Evolutionary conservation across 2,888 invertebrate genomes (phyloP).

Genomic region (Epirrhoe alternata): DNA sequence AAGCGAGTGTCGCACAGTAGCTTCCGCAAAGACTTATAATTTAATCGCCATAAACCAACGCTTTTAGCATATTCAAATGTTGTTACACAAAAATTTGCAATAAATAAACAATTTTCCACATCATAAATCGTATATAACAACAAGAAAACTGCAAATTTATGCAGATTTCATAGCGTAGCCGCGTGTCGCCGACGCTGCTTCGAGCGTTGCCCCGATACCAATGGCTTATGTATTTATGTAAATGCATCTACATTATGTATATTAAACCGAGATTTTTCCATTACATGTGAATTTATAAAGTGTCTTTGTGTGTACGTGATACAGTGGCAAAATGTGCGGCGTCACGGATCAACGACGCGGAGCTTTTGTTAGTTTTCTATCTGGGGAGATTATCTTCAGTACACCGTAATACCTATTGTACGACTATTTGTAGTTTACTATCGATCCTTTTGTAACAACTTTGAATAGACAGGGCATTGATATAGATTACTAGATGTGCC

Average conservation of each 20-base stretch:
- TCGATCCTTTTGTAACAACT: slow-evolving; percentile 4
- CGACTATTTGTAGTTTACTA: slow-evolving; percentile 15
- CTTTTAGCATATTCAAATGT: slow-evolving; percentile 40
- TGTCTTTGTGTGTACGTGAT: slow-evolving; percentile 40
- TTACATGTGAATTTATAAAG: slow-evolving; percentile 50
- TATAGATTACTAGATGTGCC: too few relatives aligned
- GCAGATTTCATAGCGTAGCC: slow-evolving; percentile 72
- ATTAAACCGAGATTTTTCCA: slow-evolving; percentile 62
- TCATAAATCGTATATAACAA: slow-evolving; percentile 72
- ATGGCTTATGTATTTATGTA: slow-evolving; percentile 63
- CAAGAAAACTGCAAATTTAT: slow-evolving; percentile 81
- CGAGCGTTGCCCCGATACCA: slow-evolving; percentile 59
- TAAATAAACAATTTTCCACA: slow-evolving; percentile 78
- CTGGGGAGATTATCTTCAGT: slow-evolving; percentile 16
- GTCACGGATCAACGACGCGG: slow-evolving; percentile 24
- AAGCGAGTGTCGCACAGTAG: slow-evolving; percentile 1
- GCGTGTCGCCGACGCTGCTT: slow-evolving; percentile 59
- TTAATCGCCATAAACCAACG: slow-evolving; percentile 31
- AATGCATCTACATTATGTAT: slow-evolving; percentile 62
- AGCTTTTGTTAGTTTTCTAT: slow-evolving; percentile 20
- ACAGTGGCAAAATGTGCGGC: slow-evolving; percentile 33
- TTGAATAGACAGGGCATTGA: background rate
- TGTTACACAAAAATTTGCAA: slow-evolving; percentile 58
- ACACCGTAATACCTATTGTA: slow-evolving; percentile 11
- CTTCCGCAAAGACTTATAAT: slow-evolving; percentile 21